Evolutionary conservation across 2,113 vertebrate species (phyloP), one percentile per base, ranked within the genome.

Genomic region (Coracopsis vasa): DNA sequence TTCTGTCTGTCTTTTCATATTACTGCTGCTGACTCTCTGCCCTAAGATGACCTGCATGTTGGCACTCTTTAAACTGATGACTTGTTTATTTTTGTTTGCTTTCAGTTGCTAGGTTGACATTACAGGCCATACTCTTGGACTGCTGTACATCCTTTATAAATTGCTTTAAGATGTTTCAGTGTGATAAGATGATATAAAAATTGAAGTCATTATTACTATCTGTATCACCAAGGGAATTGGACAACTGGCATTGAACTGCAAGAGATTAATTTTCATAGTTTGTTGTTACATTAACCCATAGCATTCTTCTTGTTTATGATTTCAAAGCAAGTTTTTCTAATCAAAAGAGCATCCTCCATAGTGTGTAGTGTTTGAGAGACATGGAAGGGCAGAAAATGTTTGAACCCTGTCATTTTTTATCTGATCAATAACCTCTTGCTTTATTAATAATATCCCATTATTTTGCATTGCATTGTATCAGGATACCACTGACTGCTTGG

Each of bases 121-220:
- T 84, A 74, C 56, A 65, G 47, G 84, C 65, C 56, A 33, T 86
- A 67, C 61, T 78, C 39, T 80, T 92, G 44, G 64, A 54, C 88
- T 94, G 39, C 47, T 81, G 42, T 53, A 84, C 77, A 56, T 81
- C 61, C 75, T 79, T 95, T 79, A 45, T 74, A 96, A 92, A 95
- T 93, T 86, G 80, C 88, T 94, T 88, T 93, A 86, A 94, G 94
- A 95, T 94, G n/a, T 71, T 93, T 72, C 75, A 88, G 69, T 65
- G 47, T 72, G 95, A 96, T 96, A 96, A 86, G 88, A 31, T 2
- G 33, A n/a, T 86, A 74, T 14, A 94, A 95, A 95, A 96, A 92
- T 84, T 80, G 86, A 95, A 96, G 61, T 93, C 47, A 29, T 93
- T 94, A 75, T 78, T 93, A 31, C 88, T 88, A 3, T 67, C 82